Percentiles rank a stretch among this genome's conserved stretches.
phyloP scores from a whole-genome alignment of 2,888 invertebrate species.

The Eudemis profundana region DNA sequence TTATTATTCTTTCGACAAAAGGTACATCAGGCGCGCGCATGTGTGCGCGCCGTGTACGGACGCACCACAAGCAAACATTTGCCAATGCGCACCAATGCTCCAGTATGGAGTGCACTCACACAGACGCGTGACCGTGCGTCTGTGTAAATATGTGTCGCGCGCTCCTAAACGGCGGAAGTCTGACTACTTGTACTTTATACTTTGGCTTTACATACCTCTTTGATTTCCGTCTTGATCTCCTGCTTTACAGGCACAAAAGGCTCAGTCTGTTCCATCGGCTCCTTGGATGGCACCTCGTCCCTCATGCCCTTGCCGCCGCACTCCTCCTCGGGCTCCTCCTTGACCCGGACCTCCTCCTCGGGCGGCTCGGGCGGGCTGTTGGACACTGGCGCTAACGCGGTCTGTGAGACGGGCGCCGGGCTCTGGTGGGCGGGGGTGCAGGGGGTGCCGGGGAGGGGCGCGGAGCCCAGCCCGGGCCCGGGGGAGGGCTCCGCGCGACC shows the following conservation, averaged over 20 bases:
- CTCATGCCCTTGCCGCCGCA: conserved; percentile 87
- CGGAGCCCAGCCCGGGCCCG: conserved; percentile 76
- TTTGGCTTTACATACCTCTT: conserved; percentile 85
- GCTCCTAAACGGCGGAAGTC: no score
- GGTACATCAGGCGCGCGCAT: no score
- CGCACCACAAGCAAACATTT: no score
- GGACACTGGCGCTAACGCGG: conserved; percentile 86
- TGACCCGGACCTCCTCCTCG: conserved; percentile 87
- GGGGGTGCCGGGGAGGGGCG: conserved; percentile 64
- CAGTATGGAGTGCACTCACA: no score
- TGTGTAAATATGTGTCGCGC: no score
- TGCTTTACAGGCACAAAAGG: conserved; percentile 57
- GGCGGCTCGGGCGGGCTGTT: conserved; percentile 88
- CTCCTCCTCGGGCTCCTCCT: conserved; percentile 88
- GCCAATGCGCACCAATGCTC: no score
- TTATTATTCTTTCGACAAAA: no score
- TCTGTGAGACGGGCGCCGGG: conserved; percentile 85
- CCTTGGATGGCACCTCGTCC: conserved; percentile 86
- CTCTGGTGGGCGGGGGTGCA: conserved; percentile 80
- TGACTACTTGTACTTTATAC: no score
- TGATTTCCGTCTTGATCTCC: conserved; percentile 84
- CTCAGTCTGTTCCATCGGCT: conserved; percentile 68
- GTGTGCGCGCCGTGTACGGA: no score
- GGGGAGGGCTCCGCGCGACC: conserved; percentile 71
- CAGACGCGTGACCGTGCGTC: no score